Percentiles rank a stretch among this genome's conserved stretches.
Evolutionary conservation across 1,140 invertebrate species (phyloP).

Genomic region (Tyrophagus putrescentiae): DNA sequence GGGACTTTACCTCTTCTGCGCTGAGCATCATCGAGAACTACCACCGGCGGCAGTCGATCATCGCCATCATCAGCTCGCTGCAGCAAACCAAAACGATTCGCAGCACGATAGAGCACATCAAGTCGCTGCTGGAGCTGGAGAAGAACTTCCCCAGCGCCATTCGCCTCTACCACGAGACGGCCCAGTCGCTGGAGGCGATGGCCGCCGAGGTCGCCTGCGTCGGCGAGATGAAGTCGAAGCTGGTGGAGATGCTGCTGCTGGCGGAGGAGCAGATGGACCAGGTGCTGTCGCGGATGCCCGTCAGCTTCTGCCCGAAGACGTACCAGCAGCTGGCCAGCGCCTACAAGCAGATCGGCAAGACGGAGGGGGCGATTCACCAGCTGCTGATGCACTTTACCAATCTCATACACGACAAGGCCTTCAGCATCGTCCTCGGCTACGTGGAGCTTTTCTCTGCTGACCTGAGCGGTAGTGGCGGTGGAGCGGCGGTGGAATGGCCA

Average conservation of each 20-base stretch:
- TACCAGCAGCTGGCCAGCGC: constrained; percentile 68
- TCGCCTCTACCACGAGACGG: constrained; percentile 66
- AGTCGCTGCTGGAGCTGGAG: constrained; percentile 56
- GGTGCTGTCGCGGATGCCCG: constrained; percentile 55
- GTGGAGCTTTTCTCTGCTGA: constrained; percentile 45
- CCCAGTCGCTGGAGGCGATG: constrained; percentile 60
- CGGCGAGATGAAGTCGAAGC: constrained; percentile 55
- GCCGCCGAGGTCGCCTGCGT: constrained; percentile 65
- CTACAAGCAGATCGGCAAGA: constrained; percentile 67
- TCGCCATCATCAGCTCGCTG: constrained; percentile 57
- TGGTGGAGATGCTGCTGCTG: constrained; percentile 77
- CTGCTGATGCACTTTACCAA: constrained; percentile 87
- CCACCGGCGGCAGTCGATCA: constrained; percentile 60
- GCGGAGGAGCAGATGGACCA: constrained; percentile 80
- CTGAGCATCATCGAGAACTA: constrained; percentile 74
- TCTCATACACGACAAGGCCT: constrained; percentile 73
- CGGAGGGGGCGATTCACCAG: constrained; percentile 77
- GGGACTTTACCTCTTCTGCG: constrained; percentile 65
- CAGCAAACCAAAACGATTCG: constrained; percentile 64
- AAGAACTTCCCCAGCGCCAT: constrained; percentile 81
- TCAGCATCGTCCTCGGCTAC: constrained; percentile 56
- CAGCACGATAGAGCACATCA: constrained; percentile 64
- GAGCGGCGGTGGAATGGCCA: constrained; percentile 39
- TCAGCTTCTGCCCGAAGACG: constrained; percentile 35
- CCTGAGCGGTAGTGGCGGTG: constrained; percentile 36